A percentile compares a stretch with the other conserved stretches of the same genome.
Evolutionary conservation across 1,140 invertebrate genomes (phyloP).

Genomic region (Pogonomyrmex californicus): DNA sequence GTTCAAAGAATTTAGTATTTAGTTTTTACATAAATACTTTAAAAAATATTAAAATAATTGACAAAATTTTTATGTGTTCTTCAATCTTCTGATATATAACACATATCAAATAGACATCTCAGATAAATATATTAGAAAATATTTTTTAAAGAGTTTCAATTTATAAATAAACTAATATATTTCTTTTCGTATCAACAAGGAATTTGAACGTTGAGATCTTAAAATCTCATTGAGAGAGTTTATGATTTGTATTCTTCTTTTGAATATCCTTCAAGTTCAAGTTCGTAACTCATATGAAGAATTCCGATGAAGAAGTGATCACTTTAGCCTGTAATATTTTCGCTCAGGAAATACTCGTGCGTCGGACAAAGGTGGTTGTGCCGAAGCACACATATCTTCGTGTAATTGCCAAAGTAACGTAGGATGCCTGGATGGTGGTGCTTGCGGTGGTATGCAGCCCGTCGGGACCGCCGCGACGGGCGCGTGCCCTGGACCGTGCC

Average conservation of each 20-base stretch:
- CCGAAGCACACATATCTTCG: constrained; percentile 63
- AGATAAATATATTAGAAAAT: not conserved
- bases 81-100: no score
- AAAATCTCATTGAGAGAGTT: not conserved
- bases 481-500: constrained; percentile 75
- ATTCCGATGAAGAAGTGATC: not conserved
- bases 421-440: constrained; percentile 65
- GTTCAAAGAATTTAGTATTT: no score
- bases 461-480: constrained; percentile 61
- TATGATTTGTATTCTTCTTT: not conserved
- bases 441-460: constrained; percentile 69
- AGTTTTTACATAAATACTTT: no score
- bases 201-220: not conserved
- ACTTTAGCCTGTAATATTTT: constrained; percentile 2
- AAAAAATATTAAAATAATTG: no score
- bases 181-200: not conserved
- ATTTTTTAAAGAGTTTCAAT: not conserved
- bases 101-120: no score
- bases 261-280: not conserved
- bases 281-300: not conserved
- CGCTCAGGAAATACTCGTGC: constrained; percentile 60
- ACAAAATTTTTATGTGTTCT: no score
- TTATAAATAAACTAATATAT: constrained; percentile 1
- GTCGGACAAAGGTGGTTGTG: constrained; percentile 40
- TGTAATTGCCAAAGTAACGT: constrained; percentile 75